Conservation (phyloP, 2,113 vertebrate genomes). For the Channa maculata region DNA sequence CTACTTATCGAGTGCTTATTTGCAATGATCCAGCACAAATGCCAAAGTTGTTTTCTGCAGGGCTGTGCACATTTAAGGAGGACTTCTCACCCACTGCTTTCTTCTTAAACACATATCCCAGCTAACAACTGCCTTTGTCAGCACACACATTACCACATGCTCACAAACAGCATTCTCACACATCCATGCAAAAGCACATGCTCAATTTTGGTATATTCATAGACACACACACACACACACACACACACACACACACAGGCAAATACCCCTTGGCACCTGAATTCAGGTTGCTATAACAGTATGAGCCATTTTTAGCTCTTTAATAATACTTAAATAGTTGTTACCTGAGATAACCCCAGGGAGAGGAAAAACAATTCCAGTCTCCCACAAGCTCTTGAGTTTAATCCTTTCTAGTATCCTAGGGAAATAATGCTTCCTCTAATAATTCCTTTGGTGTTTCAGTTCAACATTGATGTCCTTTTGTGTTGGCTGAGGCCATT, state of each 20-base stretch:
- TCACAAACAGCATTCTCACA: constrained; percentile 29
- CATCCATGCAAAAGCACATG: constrained; percentile 40
- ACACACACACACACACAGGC: constrained; percentile 36
- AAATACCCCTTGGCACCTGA: constrained; percentile 61
- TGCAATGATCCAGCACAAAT: constrained; percentile 71
- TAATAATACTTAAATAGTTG: constrained; percentile 78
- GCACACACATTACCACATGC: constrained; percentile 39
- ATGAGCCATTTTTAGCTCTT: constrained; percentile 76
- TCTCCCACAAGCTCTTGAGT: constrained; percentile 67
- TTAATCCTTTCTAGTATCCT: constrained; percentile 73
- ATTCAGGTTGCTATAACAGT: constrained; percentile 69
- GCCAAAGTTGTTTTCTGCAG: constrained; percentile 77
- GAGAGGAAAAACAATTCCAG: constrained; percentile 75
- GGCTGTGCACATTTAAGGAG: constrained; percentile 73
- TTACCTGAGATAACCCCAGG: constrained; percentile 76
- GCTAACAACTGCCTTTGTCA: constrained; percentile 64
- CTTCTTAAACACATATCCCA: constrained; percentile 59
- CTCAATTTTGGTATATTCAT: constrained; percentile 27
- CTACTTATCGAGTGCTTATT: constrained; percentile 75
- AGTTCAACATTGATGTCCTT: constrained; percentile 69
- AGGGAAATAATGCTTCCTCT: constrained; percentile 72
- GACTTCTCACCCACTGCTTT: constrained; percentile 65
- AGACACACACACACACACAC: neutral
- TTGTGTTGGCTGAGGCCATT: constrained; percentile 70
- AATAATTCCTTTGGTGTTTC: constrained; percentile 73